Base-by-base conservation (phyloP, 2,888 invertebrate species). In the Liposcelis brunnea region DNA sequence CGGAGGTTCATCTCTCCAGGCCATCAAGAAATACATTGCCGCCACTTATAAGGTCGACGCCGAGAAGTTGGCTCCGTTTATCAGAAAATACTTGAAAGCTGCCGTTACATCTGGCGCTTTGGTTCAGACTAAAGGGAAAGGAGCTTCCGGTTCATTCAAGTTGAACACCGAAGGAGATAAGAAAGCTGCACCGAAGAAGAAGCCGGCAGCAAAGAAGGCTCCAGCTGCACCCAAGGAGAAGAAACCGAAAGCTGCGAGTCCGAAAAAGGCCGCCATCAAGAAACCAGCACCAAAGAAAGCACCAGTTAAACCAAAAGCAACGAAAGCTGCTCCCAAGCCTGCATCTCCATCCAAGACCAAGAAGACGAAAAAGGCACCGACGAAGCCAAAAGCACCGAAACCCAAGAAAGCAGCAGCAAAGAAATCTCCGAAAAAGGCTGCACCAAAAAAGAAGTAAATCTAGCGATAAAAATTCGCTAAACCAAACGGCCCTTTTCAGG, bases 21-120 rank as follows among this genome's bases (percentile, higher is more conserved):
- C 72, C 2, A 75, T 77, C 57, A 77, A 75, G 57, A 77, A 77
- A 55, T 77, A 72, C 57, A 68, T 79, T 42, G 60, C 66, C 8
- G 61, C 66, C 19, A 70, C 67, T 47, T 74, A 75, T 65, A 70
- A 70, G 48, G 63, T 74, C 5, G 75, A 75, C 55, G 64, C 66
- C 1, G 70, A 71, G 48, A 75, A 72, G 53, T 55, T 70, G 38
- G 65, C 70, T 1, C 67, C 67, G 2, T 74, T 68, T 59, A 75
- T 78, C 52, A 72, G 68, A 50, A 72, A 70, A 48, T 74, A 69
- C 52, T 53, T 76, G 49, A 75, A 72, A 56, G 56, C 61, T 11
- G 71, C 71, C 12, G 70, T 77, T n/a, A 62, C 60, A 4, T 26
- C 64, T 35, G 71, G 71, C 5, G 57, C 59, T n/a, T 54, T 74